Base-by-base conservation (phyloP, 2,797 vertebrate species). In the Glyptemys insculpta region DNA sequence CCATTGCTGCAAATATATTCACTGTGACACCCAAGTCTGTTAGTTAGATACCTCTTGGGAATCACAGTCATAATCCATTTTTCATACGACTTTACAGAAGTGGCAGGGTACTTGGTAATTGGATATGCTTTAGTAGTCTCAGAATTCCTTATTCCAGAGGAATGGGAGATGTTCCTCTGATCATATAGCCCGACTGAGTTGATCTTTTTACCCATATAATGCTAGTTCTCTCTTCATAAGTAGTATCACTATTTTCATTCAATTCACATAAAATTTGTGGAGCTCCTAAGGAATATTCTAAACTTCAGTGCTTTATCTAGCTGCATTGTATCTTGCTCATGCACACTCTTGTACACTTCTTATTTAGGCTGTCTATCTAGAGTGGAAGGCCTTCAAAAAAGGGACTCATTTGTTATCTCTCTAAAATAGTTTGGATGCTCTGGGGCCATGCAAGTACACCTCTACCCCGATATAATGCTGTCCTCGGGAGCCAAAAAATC, bases 251-350 rank as follows among this genome's bases (percentile, higher is more conserved):
- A 80, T 91, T 1, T 25, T 85, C 21, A 76, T 86, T 65, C 74
- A 92, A 59, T 12, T 88, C 44, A 1, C 15, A 2, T 54, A 8
- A 52, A 62, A 11, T 4, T n/a, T 54, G 25, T 18, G 16, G 49
- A 1, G 0, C 59, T 25, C 34, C 3, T 6, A 8, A 6, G 15
- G 19, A 47, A 0, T 0, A 0, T 12, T 56, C 21, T 15, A 1
- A n/a, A 16, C 19, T 47, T 57, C 34, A 10, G 80, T 37, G 29
- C 54, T 80, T 3, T 10, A 52, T 76, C n/a, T 82, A 31, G 53
- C 31, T 76, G 78, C 8, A 0, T 83, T 12, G 16, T 47, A 2
- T 82, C 53, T 50, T 6, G 10, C 1, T 44, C 4, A 52, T 53
- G 49, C 2, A 9, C 34, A 86, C 59, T 59, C 34, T 15, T 6